phyloP scores from a whole-genome alignment of 2,888 invertebrate species.

The Choristoneura rosaceana region DNA sequence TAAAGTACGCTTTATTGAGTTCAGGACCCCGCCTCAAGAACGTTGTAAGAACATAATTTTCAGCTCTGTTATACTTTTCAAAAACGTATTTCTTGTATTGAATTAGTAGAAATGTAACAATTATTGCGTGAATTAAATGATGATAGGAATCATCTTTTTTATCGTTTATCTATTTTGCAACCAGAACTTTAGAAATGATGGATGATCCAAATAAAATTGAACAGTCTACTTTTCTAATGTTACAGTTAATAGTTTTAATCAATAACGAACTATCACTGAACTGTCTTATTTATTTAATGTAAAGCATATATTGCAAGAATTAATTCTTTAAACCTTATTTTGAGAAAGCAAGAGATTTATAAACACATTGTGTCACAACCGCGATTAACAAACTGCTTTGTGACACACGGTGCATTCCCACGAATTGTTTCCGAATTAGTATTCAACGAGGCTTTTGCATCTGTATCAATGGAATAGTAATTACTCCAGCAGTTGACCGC shows the following conservation, averaged over 20 bases:
- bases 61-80: neutral
- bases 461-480: conserved; percentile 26
- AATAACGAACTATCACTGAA: too few species aligned
- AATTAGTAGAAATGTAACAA: neutral
- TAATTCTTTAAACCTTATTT: too few species aligned
- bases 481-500: conserved; percentile 28
- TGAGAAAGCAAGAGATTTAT: too few species aligned
- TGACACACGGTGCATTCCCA: neutral
- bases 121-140: neutral
- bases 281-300: neutral
- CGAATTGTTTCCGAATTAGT: conserved; percentile 9
- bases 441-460: conserved; percentile 27
- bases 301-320: too few species aligned
- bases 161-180: too few species aligned
- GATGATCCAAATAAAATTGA: too few species aligned
- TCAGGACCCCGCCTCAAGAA: conserved; percentile 24
- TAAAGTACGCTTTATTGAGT: conserved; percentile 48
- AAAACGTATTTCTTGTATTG: conserved; percentile 4
- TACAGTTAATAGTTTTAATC: too few species aligned
- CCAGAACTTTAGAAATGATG: too few species aligned
- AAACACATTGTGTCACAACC: neutral
- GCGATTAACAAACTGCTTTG: neutral
- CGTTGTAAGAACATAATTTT: conserved; percentile 25
- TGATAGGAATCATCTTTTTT: too few species aligned
- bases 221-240: too few species aligned